Evolutionary conservation across 92 coral and sea anemone species (phyloP).

Genomic region (Porites cylindrica): DNA sequence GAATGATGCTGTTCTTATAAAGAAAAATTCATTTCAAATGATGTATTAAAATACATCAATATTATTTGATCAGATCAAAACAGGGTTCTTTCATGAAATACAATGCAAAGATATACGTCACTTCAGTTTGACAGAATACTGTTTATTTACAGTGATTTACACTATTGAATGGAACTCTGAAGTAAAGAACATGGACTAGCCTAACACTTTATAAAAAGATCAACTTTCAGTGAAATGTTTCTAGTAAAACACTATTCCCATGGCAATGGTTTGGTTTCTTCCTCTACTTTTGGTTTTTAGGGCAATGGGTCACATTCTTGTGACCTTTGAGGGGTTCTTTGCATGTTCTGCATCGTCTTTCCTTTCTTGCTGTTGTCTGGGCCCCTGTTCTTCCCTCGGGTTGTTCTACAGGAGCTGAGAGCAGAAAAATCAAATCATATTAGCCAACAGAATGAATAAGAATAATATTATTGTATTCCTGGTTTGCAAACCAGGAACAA

Average conservation of each 20-base stretch:
- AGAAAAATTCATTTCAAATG: not conserved
- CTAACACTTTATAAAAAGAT: not conserved
- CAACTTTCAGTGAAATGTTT: not conserved
- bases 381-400: constrained; percentile 1
- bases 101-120: not conserved
- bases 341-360: constrained; percentile 6
- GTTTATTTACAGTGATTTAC: constrained; percentile 1
- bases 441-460: not conserved
- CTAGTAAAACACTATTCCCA: not conserved
- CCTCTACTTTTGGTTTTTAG: constrained; percentile 5
- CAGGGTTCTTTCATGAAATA: constrained; percentile 9
- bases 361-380: constrained; percentile 11
- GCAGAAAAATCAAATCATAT: not conserved
- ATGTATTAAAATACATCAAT: not conserved
- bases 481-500: constrained; percentile 20
- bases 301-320: not conserved
- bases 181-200: not conserved
- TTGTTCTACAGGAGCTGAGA: constrained; percentile 8
- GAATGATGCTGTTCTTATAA: not conserved
- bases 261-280: constrained; percentile 7
- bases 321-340: constrained; percentile 5
- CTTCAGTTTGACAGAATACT: not conserved
- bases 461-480: constrained; percentile 12
- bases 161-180: not conserved
- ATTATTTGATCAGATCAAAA: constrained; percentile 6